phyloP scores from a whole-genome alignment of 2,113 vertebrate genomes.

The Ammospiza caudacuta region DNA sequence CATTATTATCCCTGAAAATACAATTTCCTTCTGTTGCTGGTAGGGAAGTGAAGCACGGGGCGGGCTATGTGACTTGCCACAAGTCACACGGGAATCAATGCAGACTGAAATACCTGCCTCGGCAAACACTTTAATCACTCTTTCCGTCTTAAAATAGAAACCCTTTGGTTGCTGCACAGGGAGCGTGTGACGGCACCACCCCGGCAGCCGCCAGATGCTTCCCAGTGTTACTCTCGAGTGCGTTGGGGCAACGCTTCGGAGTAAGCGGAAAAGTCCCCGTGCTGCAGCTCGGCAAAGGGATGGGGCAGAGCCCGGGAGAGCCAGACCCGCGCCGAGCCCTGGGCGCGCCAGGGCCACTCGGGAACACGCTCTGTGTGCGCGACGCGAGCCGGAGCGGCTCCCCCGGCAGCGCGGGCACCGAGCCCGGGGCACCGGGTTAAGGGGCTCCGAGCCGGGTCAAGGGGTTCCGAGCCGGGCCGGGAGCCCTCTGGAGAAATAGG shows the following conservation, averaged over 20 bases:
- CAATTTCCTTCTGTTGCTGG: not conserved
- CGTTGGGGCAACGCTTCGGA: not conserved
- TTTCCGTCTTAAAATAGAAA: conserved; percentile 36
- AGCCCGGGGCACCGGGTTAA: not conserved
- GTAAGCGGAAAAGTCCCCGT: not conserved
- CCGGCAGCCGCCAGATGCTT: not conserved
- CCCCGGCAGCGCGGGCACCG: not conserved
- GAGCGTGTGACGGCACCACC: not conserved
- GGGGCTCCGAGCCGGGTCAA: not conserved
- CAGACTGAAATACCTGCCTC: conserved; percentile 34
- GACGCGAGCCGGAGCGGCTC: not conserved
- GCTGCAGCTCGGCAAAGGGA: not conserved
- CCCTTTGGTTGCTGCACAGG: not conserved
- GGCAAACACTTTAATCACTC: conserved; percentile 44
- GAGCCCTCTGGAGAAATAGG: not conserved
- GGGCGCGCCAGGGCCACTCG: not conserved
- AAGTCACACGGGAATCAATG: conserved; percentile 13
- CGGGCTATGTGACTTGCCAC: not conserved
- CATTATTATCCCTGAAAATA: not conserved
- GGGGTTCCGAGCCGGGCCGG: not conserved
- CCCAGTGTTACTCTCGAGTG: not conserved
- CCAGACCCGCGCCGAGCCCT: not conserved
- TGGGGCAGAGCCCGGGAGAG: not conserved
- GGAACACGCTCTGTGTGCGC: not conserved
- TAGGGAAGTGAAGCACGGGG: not conserved